Evolutionary conservation across 2,888 invertebrate genomes (phyloP), one percentile per base, ranked within the genome.

Genomic region (Ophion obscuratus): DNA sequence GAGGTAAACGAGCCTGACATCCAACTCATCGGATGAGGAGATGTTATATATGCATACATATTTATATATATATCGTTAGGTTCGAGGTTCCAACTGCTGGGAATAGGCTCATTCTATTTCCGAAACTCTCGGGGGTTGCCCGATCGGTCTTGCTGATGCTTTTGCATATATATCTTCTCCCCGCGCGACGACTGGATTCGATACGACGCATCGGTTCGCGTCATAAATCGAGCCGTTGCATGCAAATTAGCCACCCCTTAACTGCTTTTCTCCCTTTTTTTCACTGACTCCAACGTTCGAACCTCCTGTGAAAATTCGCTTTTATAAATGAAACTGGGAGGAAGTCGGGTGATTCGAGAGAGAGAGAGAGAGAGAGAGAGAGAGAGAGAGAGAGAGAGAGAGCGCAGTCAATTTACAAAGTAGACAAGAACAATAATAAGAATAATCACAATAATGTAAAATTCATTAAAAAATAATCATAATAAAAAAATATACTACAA

Each of bases 211-310:
- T 87, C 68, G 59, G 74, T 79, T 83, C 81, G 71, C 81, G 82
- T 86, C 84, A 87, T 87, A 87, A 87, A 87, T 86, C 80, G 81
- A 83, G 79, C 27, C 78, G 36, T 44, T 81, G 81, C 76, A 87
- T 86, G 87, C 80, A 87, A 87, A 87, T 87, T 77, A 73, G 79
- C 71, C 61, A 24, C 64, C 81, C 85, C 61, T 66, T 67, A 59
- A 76, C 66, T 27, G 68, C 79, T 75, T 80, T 78, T 84, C 59
- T 66, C 40, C 61, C 31, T 40, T 10, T 61, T 71, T 78, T 57
- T 73, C 67, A 44, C 75, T 47, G 31, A n/a, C 36, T 53, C 44
- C 73, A 53, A 62, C 62, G 73, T 61, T 31, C 84, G 73, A 24
- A 80, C 87, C 81, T 57, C 20, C 74, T 1, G 36, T 53, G 47